Conservation (phyloP, 2,797 vertebrate genomes). For the Manis pentadactyla region DNA sequence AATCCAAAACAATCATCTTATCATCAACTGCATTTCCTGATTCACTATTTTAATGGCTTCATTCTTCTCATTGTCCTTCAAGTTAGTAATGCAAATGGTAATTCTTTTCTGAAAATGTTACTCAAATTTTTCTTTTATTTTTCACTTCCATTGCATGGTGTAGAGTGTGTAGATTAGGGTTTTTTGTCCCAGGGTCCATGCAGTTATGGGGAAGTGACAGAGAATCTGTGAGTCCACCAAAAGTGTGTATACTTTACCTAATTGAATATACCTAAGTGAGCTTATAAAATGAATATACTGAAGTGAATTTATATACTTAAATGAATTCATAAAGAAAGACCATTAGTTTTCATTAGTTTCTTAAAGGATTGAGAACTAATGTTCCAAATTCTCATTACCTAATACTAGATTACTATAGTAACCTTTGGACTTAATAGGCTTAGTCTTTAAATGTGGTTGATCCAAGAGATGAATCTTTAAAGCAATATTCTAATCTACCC, state of each 20-base stretch:
- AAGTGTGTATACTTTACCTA: background rate
- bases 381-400: background rate
- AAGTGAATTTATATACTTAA: background rate
- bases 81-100: background rate
- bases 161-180: background rate
- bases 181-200: background rate
- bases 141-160: background rate
- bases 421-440: background rate
- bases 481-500: background rate
- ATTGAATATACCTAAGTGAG: background rate
- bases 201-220: background rate
- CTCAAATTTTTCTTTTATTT: slow-evolving; percentile 2
- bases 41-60: background rate
- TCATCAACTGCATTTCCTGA: background rate
- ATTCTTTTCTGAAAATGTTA: background rate
- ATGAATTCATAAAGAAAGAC: background rate
- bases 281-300: background rate
- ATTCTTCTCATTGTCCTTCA: background rate
- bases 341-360: background rate
- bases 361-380: background rate
- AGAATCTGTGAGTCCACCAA: background rate
- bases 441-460: background rate
- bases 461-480: slow-evolving; percentile 7
- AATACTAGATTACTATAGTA: background rate
- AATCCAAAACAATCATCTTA: background rate